phyloP scores from a whole-genome alignment of 2,113 vertebrate genomes.

The Pterocles burchelli region DNA sequence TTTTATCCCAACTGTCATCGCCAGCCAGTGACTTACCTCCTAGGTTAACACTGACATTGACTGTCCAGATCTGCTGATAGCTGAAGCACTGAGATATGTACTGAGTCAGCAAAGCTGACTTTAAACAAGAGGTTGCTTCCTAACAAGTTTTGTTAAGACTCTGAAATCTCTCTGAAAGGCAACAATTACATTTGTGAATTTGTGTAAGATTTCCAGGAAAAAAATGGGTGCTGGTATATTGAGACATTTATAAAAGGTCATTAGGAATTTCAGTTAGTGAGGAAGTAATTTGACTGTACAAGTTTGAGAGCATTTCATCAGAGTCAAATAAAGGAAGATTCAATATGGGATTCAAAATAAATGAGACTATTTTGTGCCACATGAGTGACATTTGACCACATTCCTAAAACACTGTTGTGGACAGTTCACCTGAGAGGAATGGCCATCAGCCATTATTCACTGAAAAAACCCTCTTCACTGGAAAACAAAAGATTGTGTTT shows the following conservation, averaged over 20 bases:
- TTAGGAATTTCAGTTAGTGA: neutral
- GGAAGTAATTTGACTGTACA: neutral
- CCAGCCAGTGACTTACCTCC: neutral
- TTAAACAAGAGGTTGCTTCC: neutral
- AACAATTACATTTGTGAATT: neutral
- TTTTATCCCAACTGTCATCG: neutral
- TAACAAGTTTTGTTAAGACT: neutral
- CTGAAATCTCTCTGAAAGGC: neutral
- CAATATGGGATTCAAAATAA: neutral
- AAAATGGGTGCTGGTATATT: neutral
- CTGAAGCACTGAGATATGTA: neutral
- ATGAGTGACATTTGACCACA: neutral
- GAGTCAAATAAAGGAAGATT: neutral
- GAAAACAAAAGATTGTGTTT: neutral
- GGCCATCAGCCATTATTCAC: neutral
- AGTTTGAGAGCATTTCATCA: neutral
- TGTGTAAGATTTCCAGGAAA: neutral
- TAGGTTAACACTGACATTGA: neutral
- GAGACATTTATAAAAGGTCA: neutral
- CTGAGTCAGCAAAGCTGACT: neutral
- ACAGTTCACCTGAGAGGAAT: neutral
- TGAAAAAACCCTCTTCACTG: neutral
- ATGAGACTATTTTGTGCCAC: neutral
- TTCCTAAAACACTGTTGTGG: neutral
- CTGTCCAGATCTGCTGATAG: neutral